Base-by-base conservation (phyloP, 23 tunicate species). In the Trididemnum miniatum region DNA sequence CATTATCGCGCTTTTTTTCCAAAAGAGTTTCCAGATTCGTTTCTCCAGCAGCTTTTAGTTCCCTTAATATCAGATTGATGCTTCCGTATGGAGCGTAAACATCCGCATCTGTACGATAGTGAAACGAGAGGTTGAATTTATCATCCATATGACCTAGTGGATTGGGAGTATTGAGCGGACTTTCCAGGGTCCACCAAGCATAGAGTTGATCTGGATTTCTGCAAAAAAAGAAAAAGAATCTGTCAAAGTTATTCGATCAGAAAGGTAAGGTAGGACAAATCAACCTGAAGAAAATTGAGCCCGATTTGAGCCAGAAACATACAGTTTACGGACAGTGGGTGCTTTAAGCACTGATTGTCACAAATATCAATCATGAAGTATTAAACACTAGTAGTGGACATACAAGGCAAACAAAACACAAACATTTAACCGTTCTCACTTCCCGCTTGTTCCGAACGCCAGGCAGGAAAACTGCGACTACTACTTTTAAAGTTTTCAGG, bases 31-130 rank as follows among this genome's bases (percentile, higher is more conserved):
- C 98, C 1, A 93, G 28, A 27, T 93, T 89, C 20, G 71, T 51
- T 50, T 93, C 98, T 2, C 86, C 86, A 0, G 87, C 81, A 34
- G 67, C 59, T 39, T 65, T 65, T 20, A 93, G 63, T 79, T 93
- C 98, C 20, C 83, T 59, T 35, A 93, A 50, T 1, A 93, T 75
- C 1, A 93, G 80, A 59, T 93, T 82, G 23, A 83, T 93, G 67
- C 98, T 93, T 50, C 98, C 98, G 73, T 93, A 93, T 0, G 98
- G 98, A 28, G 98, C 89, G 81, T 93, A 93, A 29, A 93, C 88
- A 31, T 85, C 98, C 0, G 98, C 88, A 76, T 93, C 98, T 1
- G 81, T 35, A 1, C 98, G 93, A 57, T 93, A 93, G 33, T 86
- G 80, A 66, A 93, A 84, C 0, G 98, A 88, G 38, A 93, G 59